Conservation (phyloP, 1,140 invertebrate species). For the Xylocopa sonorina region DNA sequence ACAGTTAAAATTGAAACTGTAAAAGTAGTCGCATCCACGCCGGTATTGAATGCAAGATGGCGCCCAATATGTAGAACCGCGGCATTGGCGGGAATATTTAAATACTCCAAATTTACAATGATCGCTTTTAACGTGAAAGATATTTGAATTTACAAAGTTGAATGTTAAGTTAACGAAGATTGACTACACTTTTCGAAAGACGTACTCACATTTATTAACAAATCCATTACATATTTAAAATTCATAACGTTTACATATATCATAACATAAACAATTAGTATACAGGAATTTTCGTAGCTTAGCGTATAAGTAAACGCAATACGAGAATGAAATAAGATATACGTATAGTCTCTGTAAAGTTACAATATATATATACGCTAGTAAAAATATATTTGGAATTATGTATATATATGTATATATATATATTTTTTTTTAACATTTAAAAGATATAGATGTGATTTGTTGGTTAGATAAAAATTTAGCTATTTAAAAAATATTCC, state of each 20-base stretch:
- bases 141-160: no score
- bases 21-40: background rate
- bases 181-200: background rate
- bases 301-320: slow-evolving; percentile 12
- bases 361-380: background rate
- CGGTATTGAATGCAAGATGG: slow-evolving; percentile 9
- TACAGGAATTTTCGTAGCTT: background rate
- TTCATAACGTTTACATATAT: slow-evolving; percentile 1
- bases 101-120: background rate
- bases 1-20: background rate
- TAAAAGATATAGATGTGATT: no score
- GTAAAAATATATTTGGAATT: background rate
- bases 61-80: background rate
- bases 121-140: background rate
- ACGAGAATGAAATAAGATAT: background rate
- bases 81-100: background rate
- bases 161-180: background rate
- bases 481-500: background rate
- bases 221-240: slow-evolving; percentile 20
- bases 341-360: slow-evolving; percentile 8
- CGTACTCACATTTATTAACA: slow-evolving; percentile 31
- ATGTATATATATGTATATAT: background rate
- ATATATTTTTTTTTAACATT: no score
- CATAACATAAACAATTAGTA: slow-evolving; percentile 7
- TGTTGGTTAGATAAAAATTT: background rate